Percentiles rank a stretch among this genome's conserved stretches.
Evolutionary conservation across 2,888 invertebrate species (phyloP).

Genomic region (Lasioglossum pauxillum): DNA sequence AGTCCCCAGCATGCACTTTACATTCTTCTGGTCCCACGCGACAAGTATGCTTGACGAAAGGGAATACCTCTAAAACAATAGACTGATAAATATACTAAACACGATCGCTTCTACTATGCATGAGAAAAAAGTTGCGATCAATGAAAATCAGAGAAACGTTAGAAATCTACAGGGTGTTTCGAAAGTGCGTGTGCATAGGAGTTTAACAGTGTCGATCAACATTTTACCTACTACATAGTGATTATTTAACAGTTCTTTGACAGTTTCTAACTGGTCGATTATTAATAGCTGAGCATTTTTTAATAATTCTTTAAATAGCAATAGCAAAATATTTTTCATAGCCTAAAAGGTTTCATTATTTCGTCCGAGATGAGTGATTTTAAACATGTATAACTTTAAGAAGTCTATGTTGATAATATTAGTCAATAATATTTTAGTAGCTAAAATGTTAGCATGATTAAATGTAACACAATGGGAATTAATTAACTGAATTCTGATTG

Average conservation of each 20-base stretch:
- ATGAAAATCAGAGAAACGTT: constrained; percentile 5
- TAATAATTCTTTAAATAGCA: not conserved
- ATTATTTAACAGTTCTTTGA: not conserved
- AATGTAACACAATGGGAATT: too few species aligned
- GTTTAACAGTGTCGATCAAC: not conserved
- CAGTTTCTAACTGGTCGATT: not conserved
- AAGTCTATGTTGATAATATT: too few species aligned
- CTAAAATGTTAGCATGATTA: not conserved
- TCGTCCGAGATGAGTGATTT: not conserved
- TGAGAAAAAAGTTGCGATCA: constrained; percentile 9
- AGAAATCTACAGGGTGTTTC: not conserved
- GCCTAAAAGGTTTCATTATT: not conserved
- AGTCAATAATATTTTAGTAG: not conserved
- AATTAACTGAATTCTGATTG: not conserved
- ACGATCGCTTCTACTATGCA: not conserved
- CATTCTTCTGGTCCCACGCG: constrained; percentile 88
- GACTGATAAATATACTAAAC: constrained; percentile 15
- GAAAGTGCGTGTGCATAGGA: not conserved
- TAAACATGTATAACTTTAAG: not conserved
- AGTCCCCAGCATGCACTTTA: constrained; percentile 87
- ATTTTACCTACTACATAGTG: not conserved
- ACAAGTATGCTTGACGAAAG: constrained; percentile 89
- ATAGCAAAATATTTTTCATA: not conserved
- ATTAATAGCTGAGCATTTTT: not conserved
- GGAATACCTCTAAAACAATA: constrained; percentile 87